Percentiles rank a stretch among this genome's conserved stretches.
Conservation (phyloP, 2,797 vertebrate genomes). For the Streptopelia turtur region DNA sequence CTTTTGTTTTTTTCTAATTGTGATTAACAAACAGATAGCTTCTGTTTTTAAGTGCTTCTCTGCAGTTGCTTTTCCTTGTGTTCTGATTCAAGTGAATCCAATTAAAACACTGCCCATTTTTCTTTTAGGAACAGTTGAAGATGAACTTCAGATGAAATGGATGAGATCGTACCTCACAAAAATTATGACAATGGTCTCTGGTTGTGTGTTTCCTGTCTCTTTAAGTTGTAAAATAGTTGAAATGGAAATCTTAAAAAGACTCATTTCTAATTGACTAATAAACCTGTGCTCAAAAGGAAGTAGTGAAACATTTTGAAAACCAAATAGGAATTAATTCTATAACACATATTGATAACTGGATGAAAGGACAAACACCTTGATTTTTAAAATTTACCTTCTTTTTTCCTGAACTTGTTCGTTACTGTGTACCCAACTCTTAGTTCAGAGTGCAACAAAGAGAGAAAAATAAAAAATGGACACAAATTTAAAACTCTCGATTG, state of each 20-base stretch:
- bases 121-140: neutral
- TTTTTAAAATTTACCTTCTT: neutral
- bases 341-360: neutral
- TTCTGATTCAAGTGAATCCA: neutral
- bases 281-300: neutral
- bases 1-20: neutral
- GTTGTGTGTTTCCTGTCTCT: neutral
- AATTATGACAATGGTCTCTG: neutral
- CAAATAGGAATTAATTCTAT: neutral
- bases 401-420: neutral
- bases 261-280: neutral
- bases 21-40: slow-evolving; percentile 11
- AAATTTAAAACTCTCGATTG: fast-evolving
- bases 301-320: neutral
- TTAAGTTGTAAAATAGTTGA: neutral
- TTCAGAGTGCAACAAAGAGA: neutral
- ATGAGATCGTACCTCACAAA: neutral
- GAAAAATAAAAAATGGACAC: neutral
- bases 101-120: slow-evolving; percentile 12
- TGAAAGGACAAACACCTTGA: neutral
- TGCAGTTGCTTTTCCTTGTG: neutral
- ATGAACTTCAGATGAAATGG: neutral
- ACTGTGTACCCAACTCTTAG: neutral
- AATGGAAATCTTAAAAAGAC: neutral
- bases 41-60: neutral